phyloP scores from a whole-genome alignment of 1,140 invertebrate species.

The Bombus waltoni region DNA sequence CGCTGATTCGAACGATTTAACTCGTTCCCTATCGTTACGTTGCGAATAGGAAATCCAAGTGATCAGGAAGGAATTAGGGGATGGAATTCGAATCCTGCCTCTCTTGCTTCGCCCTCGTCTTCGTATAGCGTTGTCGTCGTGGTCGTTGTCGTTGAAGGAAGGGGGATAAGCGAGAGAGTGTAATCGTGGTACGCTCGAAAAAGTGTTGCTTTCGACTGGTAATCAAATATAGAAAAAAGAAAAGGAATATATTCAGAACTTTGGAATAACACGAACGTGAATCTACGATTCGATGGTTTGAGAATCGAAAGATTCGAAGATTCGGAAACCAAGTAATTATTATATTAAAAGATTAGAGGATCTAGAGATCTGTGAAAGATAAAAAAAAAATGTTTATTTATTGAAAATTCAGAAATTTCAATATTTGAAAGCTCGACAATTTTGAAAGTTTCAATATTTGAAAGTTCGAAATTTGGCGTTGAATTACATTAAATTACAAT shows the following conservation, averaged over 20 bases:
- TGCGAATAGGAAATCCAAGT: constrained; percentile 1
- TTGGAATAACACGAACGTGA: too few species aligned
- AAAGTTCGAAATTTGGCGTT: neutral
- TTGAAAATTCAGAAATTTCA: neutral
- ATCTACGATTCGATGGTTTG: neutral
- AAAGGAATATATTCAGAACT: neutral
- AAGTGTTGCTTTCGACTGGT: neutral
- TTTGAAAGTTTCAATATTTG: neutral
- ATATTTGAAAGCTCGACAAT: neutral
- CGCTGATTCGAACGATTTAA: neutral
- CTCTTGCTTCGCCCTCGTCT: neutral
- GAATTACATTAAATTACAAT: neutral
- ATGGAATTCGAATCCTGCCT: neutral
- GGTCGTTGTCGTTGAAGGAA: neutral
- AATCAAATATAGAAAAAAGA: neutral
- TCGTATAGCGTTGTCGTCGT: neutral
- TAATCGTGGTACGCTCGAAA: neutral
- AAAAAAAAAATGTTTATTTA: too few species aligned
- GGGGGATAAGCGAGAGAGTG: too few species aligned
- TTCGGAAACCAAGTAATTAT: neutral
- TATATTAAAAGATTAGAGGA: too few species aligned
- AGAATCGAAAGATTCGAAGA: neutral
- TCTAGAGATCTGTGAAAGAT: too few species aligned
- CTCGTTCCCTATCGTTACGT: constrained; percentile 11
- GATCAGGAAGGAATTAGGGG: neutral